A percentile compares a stretch with the other conserved stretches of the same genome.
Conservation (phyloP, 2,113 vertebrate genomes). For the Podocnemis expansa region DNA sequence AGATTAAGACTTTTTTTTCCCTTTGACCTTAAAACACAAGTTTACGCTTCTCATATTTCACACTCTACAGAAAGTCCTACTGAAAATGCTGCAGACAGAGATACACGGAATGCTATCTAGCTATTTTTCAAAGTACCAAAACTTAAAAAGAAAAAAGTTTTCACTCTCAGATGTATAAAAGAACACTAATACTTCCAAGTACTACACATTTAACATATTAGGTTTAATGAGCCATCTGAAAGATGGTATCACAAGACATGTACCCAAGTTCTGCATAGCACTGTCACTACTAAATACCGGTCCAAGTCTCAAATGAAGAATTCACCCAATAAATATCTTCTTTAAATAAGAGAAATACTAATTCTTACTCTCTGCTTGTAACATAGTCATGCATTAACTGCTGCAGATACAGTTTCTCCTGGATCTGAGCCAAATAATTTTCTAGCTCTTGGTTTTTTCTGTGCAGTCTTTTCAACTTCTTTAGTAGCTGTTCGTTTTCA, state of each 20-base stretch:
- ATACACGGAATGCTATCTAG: neutral
- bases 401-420: conserved; percentile 32
- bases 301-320: rapidly evolving
- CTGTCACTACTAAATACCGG: neutral
- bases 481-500: conserved; percentile 71
- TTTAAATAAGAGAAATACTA: neutral
- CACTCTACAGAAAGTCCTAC: neutral
- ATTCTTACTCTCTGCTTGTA: conserved; percentile 71
- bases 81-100: neutral
- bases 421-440: conserved; percentile 49
- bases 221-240: neutral
- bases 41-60: neutral
- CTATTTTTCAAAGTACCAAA: neutral
- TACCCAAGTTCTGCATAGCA: neutral
- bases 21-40: neutral
- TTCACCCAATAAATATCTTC: neutral
- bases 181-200: neutral
- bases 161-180: neutral
- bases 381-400: neutral
- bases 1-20: neutral
- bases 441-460: conserved; percentile 69
- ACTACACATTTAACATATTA: neutral
- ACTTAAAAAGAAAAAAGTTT: neutral
- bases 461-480: conserved; percentile 67
- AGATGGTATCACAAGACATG: neutral